phyloP scores from a whole-genome alignment of 2,797 vertebrate species.

The Syngnathus acus region DNA sequence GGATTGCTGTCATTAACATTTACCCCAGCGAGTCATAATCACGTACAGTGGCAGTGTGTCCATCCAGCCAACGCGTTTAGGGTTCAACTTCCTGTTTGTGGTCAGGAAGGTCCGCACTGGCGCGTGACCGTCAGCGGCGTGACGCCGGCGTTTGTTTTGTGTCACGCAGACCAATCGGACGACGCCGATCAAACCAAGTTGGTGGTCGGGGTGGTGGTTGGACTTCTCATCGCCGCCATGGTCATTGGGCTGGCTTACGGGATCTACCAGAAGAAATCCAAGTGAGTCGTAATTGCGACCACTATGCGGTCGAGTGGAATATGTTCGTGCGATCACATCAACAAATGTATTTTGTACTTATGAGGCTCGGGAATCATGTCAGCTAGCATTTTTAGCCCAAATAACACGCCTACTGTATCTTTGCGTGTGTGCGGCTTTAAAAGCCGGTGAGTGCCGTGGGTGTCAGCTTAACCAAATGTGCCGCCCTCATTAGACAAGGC shows the following conservation, averaged over 20 bases:
- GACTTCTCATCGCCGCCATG: slow-evolving; percentile 79
- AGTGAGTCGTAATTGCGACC: slow-evolving; percentile 66
- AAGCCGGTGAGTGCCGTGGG: no score
- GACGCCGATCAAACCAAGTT: slow-evolving; percentile 78
- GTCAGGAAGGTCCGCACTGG: background rate
- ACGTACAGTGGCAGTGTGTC: slow-evolving; percentile 45
- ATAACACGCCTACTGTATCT: no score
- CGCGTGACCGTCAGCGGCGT: background rate
- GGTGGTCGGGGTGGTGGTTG: slow-evolving; percentile 85
- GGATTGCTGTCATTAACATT: slow-evolving; percentile 23
- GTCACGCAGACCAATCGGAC: slow-evolving; percentile 48
- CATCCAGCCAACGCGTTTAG: slow-evolving; percentile 47
- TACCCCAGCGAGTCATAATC: slow-evolving; percentile 41
- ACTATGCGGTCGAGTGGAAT: no score
- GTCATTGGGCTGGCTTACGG: slow-evolving; percentile 81
- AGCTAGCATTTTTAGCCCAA: no score
- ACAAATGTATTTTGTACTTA: no score
- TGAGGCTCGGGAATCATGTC: no score
- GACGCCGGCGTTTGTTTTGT: slow-evolving; percentile 4
- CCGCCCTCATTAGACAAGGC: slow-evolving; percentile 63
- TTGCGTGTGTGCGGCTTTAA: no score
- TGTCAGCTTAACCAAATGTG: no score
- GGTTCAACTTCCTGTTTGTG: background rate
- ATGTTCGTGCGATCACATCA: no score
- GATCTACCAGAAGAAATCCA: slow-evolving; percentile 89